Evolutionary conservation across 2,888 invertebrate genomes (phyloP).

Genomic region (Cephus sareptanus): DNA sequence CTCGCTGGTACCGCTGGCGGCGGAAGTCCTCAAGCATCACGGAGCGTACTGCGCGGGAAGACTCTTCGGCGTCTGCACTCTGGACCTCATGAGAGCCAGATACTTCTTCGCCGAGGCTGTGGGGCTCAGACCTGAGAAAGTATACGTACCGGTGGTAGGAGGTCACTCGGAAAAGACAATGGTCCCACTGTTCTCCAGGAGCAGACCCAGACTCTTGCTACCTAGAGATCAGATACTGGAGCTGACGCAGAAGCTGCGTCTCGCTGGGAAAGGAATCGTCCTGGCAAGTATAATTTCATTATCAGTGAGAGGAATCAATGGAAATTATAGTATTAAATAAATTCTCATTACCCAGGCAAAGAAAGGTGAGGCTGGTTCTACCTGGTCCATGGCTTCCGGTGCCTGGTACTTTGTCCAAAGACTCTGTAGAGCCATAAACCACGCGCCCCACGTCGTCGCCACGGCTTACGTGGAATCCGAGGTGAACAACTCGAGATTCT

Average conservation of each 20-base stretch:
- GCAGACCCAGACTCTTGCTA: constrained; percentile 1
- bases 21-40: constrained; percentile 2
- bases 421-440: constrained; percentile 22
- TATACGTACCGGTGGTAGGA: constrained; percentile 16
- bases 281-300: not conserved
- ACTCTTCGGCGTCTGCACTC: constrained; percentile 14
- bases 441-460: constrained; percentile 24
- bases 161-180: constrained; percentile 12
- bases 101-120: not conserved
- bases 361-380: constrained; percentile 20
- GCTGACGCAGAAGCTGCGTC: constrained; percentile 7
- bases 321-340: not conserved
- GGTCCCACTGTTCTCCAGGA: constrained; percentile 12
- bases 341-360: constrained; percentile 18
- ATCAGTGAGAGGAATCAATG: not conserved
- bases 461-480: constrained; percentile 26
- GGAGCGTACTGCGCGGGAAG: constrained; percentile 37
- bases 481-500: constrained; percentile 19
- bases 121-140: not conserved
- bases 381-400: constrained; percentile 27
- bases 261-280: constrained; percentile 7
- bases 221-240: not conserved
- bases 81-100: constrained; percentile 13
- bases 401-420: constrained; percentile 23
- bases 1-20: constrained; percentile 21